Evolutionary conservation across 1,140 invertebrate species (phyloP), one percentile per base, ranked within the genome.

Genomic region (Drosophila micromelanica): DNA sequence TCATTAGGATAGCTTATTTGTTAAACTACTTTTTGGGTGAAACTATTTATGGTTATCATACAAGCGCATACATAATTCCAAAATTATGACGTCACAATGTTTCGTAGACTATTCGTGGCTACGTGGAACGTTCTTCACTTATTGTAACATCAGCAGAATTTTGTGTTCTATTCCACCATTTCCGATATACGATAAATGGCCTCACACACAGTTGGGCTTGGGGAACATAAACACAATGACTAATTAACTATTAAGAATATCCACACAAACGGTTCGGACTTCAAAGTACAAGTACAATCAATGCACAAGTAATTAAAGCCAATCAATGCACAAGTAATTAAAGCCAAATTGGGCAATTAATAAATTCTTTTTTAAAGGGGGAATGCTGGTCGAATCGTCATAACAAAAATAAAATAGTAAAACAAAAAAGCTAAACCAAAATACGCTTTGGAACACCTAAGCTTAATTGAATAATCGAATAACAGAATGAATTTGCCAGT

Each of bases 151-250:
- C 6, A 13, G n/a, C 11, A 27, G 6, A 17, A 52, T 45, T 8
- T 59, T 11, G 15, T 60, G 43, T 60, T 60, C 59, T 59, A 73
- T 70, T 77, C 55, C 46, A 59, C 9, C 15, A 17, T 69, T 55
- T 48, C 40, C 40, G 73, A 69, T 73, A 63, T 8, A 62, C 64
- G 55, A 60, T 68, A 60, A 42, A 9, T 37, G 11, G 7, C 3
- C 27, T 13, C 0, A 40, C 37, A 27, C 65, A 45, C 23, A 30
- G 40, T 15, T 61, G 56, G 49, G 59, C 40, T 30, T 38, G 32
- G 48, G 51, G 37, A 54, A 63, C 20, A 77, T 61, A 76, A 76
- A 56, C 49, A 61, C 48, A 76, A 76, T 78, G 76, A 78, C 76
- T 46, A 57, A 65, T 65, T 76, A 67, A 56, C 57, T 72, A 57